Percentiles rank a stretch among this genome's conserved stretches.
Conservation (phyloP, 2,888 invertebrate species). For the Rotaria macrura region DNA sequence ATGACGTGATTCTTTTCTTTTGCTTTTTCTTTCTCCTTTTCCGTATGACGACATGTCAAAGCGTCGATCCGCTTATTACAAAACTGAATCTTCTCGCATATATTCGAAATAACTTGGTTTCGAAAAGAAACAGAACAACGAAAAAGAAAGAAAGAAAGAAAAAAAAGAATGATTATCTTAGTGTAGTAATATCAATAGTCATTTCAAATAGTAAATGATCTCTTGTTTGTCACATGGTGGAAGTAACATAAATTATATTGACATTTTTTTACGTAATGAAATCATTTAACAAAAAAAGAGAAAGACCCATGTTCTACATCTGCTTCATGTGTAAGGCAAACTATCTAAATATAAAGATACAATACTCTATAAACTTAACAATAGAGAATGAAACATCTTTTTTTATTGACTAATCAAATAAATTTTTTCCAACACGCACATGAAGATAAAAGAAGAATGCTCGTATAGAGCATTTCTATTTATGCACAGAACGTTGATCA, state of each 20-base stretch:
- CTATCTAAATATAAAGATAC: neutral
- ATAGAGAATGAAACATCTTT: neutral
- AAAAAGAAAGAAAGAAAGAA: neutral
- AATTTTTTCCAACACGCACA: neutral
- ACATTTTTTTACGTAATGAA: neutral
- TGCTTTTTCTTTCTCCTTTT: neutral
- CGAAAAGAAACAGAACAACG: neutral
- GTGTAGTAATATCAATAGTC: neutral
- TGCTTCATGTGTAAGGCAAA: neutral
- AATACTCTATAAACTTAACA: neutral
- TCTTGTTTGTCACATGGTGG: neutral
- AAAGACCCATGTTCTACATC: neutral
- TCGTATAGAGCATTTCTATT: neutral
- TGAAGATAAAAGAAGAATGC: neutral
- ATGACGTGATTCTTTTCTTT: neutral
- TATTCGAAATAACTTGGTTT: neutral
- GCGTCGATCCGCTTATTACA: neutral
- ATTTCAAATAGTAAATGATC: neutral
- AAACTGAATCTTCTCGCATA: neutral
- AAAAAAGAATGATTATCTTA: neutral
- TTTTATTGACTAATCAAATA: neutral
- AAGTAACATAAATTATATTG: neutral
- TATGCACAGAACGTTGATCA: neutral
- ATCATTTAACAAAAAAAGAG: neutral
- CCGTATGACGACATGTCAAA: neutral